phyloP scores from a whole-genome alignment of 2,888 invertebrate genomes.

The Cerastoderma edule region DNA sequence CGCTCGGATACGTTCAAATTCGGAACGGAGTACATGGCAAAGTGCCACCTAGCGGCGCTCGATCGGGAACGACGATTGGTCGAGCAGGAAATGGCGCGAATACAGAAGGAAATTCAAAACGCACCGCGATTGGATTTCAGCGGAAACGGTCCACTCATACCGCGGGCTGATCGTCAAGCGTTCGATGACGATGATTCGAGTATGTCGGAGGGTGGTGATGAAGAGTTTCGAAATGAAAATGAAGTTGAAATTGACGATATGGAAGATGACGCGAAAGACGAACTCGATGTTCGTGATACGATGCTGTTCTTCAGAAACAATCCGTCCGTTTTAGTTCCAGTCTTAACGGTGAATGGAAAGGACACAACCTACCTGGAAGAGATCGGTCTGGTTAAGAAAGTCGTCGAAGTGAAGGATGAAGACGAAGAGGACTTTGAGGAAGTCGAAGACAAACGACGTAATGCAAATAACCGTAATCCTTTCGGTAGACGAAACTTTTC shows the following conservation, averaged over 20 bases:
- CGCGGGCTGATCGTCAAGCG: neutral
- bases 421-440: too few relatives aligned
- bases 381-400: neutral
- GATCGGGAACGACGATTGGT: slow-evolving; percentile 58
- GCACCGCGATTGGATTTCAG: slow-evolving; percentile 24
- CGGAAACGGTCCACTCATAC: neutral
- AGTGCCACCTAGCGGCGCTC: slow-evolving; percentile 51
- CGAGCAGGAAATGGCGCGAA: slow-evolving; percentile 62
- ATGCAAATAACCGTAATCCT: too few relatives aligned
- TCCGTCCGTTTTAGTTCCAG: slow-evolving; percentile 54
- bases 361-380: slow-evolving; percentile 49
- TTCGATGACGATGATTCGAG: slow-evolving; percentile 5
- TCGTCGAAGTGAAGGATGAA: neutral
- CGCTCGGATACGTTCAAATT: slow-evolving; percentile 52
- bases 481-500: too few relatives aligned
- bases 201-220: neutral
- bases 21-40: slow-evolving; percentile 54
- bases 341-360: slow-evolving; percentile 50
- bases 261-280: slow-evolving; percentile 38
- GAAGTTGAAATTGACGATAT: neutral
- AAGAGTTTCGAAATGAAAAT: neutral
- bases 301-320: slow-evolving; percentile 56
- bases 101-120: slow-evolving; percentile 51
- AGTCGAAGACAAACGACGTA: too few relatives aligned
- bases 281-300: slow-evolving; percentile 44